Percentiles rank a stretch among this genome's conserved stretches.
Conservation (phyloP, 1,140 invertebrate genomes). For the Steinernema feltiae region DNA sequence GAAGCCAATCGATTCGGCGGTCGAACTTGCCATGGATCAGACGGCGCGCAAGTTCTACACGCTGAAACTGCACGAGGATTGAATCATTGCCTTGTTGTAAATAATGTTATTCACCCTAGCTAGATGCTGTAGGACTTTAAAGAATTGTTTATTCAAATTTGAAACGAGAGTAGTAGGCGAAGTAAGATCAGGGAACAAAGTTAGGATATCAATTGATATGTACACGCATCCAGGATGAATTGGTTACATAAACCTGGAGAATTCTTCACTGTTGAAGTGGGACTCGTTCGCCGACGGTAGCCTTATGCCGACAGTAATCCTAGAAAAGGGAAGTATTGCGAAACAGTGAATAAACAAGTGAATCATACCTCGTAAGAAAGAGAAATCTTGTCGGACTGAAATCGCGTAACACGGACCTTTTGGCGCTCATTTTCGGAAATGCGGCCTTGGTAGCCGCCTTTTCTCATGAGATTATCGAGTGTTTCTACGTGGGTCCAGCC, state of each 20-base stretch:
- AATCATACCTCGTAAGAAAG: constrained; percentile 70
- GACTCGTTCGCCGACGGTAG: constrained; percentile 16
- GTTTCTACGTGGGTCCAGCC: constrained; percentile 94
- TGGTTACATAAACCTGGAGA: too few species aligned
- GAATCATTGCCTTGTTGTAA: constrained; percentile 64
- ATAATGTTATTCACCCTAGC: constrained; percentile 59
- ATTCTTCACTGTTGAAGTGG: not conserved
- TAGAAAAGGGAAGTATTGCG: constrained; percentile 18
- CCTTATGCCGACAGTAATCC: constrained; percentile 25
- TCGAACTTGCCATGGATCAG: constrained; percentile 73
- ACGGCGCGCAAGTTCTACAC: constrained; percentile 63
- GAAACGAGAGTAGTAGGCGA: not conserved
- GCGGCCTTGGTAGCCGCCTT: constrained; percentile 86
- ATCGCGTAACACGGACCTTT: constrained; percentile 84
- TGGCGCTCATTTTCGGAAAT: constrained; percentile 82
- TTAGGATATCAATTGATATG: too few species aligned
- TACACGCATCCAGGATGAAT: constrained; percentile 9
- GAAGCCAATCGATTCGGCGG: constrained; percentile 76
- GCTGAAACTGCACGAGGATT: constrained; percentile 75
- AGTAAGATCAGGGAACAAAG: too few species aligned
- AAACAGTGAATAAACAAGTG: not conserved
- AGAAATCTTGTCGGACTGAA: constrained; percentile 80
- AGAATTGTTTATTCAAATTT: not conserved
- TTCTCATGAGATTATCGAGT: constrained; percentile 89
- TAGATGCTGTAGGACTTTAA: not conserved